Evolutionary conservation across 1,140 invertebrate genomes (phyloP).

Genomic region (Drosophila nasuta): DNA sequence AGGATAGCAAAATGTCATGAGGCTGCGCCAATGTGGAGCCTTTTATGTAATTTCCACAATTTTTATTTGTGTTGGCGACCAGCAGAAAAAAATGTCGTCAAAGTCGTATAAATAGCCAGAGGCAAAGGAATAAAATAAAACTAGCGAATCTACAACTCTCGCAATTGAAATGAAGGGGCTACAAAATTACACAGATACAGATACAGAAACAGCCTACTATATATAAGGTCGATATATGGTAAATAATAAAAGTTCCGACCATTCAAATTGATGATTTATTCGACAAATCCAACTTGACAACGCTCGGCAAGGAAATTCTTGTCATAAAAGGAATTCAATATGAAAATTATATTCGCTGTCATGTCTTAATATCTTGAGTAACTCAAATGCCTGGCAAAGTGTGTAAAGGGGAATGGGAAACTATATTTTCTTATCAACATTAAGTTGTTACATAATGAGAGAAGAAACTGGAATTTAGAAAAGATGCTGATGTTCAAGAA

Average conservation of each 20-base stretch:
- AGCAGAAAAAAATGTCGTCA: slow-evolving; percentile 11
- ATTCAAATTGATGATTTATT: slow-evolving; percentile 28
- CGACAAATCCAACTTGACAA: not conserved
- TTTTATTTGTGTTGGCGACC: slow-evolving; percentile 47
- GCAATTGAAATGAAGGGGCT: slow-evolving; percentile 3
- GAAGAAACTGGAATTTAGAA: too few species aligned
- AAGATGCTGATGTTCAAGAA: too few species aligned
- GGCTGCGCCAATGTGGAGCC: slow-evolving; percentile 77
- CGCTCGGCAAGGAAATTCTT: not conserved
- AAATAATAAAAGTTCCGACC: slow-evolving; percentile 23
- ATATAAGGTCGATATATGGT: slow-evolving; percentile 16
- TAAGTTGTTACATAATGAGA: not conserved
- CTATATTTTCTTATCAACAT: not conserved
- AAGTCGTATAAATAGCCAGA: slow-evolving; percentile 52
- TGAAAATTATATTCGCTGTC: slow-evolving; percentile 6
- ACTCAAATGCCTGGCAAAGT: not conserved
- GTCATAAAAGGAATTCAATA: slow-evolving; percentile 2
- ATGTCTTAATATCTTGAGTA: not conserved
- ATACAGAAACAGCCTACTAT: slow-evolving; percentile 9
- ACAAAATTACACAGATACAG: not conserved
- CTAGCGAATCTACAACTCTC: slow-evolving; percentile 19
- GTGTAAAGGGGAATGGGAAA: not conserved
- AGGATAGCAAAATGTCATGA: slow-evolving; percentile 73
- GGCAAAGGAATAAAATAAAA: slow-evolving; percentile 61
- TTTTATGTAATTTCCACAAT: slow-evolving; percentile 79